These are phyloP conservation scores for Macrotus californicus DNA, from an alignment of 2,113 vertebrate species.

Conservation along the genomic window DNA sequence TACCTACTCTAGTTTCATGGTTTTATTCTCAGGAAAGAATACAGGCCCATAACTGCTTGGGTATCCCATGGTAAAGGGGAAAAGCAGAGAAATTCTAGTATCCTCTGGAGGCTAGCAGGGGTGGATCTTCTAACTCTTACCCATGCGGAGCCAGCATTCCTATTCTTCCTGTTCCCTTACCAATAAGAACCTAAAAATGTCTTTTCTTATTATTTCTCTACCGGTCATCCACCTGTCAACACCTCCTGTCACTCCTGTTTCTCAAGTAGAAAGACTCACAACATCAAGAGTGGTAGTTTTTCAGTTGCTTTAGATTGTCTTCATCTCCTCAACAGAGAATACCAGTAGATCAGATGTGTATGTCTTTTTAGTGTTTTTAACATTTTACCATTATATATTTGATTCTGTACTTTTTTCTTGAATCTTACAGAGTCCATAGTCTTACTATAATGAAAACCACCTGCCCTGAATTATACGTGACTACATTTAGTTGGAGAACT, in stretches of 20 bases:
- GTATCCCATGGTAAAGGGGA: background rate
- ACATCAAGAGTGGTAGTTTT: background rate
- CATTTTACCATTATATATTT: background rate
- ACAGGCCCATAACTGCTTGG: background rate
- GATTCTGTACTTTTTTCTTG: background rate
- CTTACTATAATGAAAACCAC: background rate
- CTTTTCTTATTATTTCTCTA: background rate
- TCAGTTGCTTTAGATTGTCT: background rate
- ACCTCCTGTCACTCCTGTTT: background rate
- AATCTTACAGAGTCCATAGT: background rate
- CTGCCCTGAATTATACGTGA: background rate
- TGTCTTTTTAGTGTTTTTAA: conserved; percentile 29
- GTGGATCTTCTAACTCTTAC: background rate
- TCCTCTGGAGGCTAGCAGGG: background rate
- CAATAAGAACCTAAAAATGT: background rate
- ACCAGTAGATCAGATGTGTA: background rate
- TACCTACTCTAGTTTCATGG: background rate
- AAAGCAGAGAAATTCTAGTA: background rate
- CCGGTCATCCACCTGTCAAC: background rate
- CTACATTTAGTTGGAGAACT: background rate
- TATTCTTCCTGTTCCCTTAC: background rate
- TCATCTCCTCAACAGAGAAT: background rate
- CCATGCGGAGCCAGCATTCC: background rate
- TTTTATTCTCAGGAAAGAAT: conserved; percentile 13
- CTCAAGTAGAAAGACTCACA: background rate